A percentile compares a stretch with the other conserved stretches of the same genome.
Evolutionary conservation across 2,888 invertebrate genomes (phyloP).

Genomic region (Tachina fera): DNA sequence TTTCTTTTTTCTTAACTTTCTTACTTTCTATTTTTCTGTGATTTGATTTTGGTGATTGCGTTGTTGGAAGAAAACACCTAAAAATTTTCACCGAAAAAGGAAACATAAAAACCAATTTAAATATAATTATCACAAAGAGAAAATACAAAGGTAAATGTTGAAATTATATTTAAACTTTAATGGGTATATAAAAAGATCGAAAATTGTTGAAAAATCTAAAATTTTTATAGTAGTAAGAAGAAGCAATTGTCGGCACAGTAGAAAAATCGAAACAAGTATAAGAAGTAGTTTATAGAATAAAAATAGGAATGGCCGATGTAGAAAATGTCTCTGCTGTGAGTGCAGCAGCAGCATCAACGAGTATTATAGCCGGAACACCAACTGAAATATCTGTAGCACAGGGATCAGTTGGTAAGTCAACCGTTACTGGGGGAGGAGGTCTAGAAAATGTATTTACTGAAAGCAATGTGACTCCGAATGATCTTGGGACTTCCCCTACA

Average conservation of each 20-base stretch:
- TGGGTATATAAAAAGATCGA: conserved; percentile 60
- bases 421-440: conserved; percentile 69
- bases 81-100: conserved; percentile 66
- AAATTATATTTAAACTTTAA: conserved; percentile 4
- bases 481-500: conserved; percentile 80
- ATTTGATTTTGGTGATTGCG: conserved; percentile 71
- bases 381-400: conserved; percentile 65
- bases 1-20: conserved; percentile 62
- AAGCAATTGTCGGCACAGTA: conserved; percentile 56
- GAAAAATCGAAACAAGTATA: conserved; percentile 67
- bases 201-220: conserved; percentile 51
- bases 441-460: conserved; percentile 75
- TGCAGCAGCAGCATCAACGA: conserved; percentile 73
- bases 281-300: conserved; percentile 43
- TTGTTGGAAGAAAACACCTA: conserved; percentile 72
- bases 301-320: conserved; percentile 80
- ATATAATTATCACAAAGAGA: conserved; percentile 32
- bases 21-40: conserved; percentile 80
- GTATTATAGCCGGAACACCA: conserved; percentile 73
- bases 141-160: conserved; percentile 52
- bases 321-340: conserved; percentile 77
- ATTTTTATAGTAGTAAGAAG: conserved; percentile 57
- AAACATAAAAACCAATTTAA: conserved; percentile 45
- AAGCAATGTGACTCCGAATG: conserved; percentile 64
- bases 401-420: conserved; percentile 63